Percentiles rank a stretch among this genome's conserved stretches.
Conservation (phyloP, 2,888 invertebrate species). For the Drosophila paramelanica region DNA sequence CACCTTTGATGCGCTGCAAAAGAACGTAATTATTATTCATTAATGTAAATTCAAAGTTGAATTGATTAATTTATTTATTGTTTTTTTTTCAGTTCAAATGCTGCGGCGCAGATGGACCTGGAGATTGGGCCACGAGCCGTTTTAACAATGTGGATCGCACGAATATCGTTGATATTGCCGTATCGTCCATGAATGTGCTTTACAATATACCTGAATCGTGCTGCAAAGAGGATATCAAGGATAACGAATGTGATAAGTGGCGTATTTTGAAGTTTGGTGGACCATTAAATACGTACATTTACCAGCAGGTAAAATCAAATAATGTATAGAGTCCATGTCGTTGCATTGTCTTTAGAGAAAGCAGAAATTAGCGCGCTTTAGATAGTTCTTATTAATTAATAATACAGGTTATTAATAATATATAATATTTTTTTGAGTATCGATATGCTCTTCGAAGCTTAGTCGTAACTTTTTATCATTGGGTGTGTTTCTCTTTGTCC, state of each 20-base stretch:
- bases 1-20: conserved; percentile 89
- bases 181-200: conserved; percentile 86
- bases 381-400: too few species aligned
- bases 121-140: conserved; percentile 89
- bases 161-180: conserved; percentile 85
- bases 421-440: neutral
- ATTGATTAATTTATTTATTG: conserved; percentile 1
- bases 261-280: conserved; percentile 85
- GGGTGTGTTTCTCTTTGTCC: conserved; percentile 35
- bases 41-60: neutral
- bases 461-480: conserved; percentile 10
- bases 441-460: conserved; percentile 14
- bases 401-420: too few species aligned
- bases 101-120: conserved; percentile 90
- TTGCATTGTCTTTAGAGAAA: too few species aligned
- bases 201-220: conserved; percentile 87
- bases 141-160: conserved; percentile 86
- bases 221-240: conserved; percentile 86
- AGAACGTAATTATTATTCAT: conserved; percentile 85
- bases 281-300: conserved; percentile 85
- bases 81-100: conserved; percentile 88
- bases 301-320: conserved; percentile 83
- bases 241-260: conserved; percentile 86
- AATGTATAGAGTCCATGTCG: too few species aligned
- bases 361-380: too few species aligned